Evolutionary conservation across 2,113 vertebrate genomes (phyloP).

Genomic region (Poeciliopsis occidentalis): DNA sequence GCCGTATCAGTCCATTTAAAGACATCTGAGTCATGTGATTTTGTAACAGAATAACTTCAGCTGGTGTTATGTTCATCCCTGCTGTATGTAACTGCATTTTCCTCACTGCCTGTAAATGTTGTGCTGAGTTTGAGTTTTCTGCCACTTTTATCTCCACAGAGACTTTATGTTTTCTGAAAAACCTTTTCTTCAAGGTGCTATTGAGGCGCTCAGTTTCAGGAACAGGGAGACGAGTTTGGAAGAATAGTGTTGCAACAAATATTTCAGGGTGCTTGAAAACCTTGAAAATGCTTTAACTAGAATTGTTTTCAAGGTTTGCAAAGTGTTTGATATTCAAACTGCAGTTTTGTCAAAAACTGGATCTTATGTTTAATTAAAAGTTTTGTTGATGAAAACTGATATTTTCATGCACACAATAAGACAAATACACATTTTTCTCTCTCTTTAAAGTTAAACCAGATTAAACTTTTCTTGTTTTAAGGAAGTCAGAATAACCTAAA

Average conservation of each 20-base stretch:
- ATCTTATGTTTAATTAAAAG: too few relatives aligned
- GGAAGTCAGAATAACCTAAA: too few relatives aligned
- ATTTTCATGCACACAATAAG: too few relatives aligned
- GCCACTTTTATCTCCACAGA: slow-evolving; percentile 41
- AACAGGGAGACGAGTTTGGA: slow-evolving; percentile 36
- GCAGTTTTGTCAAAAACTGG: too few relatives aligned
- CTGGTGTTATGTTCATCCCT: slow-evolving; percentile 35
- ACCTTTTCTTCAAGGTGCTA: slow-evolving; percentile 56
- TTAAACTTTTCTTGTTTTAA: too few relatives aligned
- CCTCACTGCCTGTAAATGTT: slow-evolving; percentile 38
- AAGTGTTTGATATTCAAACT: too few relatives aligned
- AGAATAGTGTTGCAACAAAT: background rate
- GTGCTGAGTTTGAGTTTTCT: slow-evolving; percentile 19
- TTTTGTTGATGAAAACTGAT: too few relatives aligned
- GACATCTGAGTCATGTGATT: slow-evolving; percentile 44
- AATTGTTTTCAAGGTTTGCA: too few relatives aligned
- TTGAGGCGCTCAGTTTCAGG: slow-evolving; percentile 58
- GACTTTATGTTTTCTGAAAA: slow-evolving; percentile 53
- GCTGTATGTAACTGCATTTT: slow-evolving; percentile 2
- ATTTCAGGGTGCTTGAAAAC: too few relatives aligned
- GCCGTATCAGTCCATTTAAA: slow-evolving; percentile 2
- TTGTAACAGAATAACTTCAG: slow-evolving; percentile 27
- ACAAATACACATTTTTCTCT: too few relatives aligned
- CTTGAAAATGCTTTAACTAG: too few relatives aligned
- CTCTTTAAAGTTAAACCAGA: too few relatives aligned